Conservation (phyloP, 1,140 invertebrate species). For the Acromyrmex charruanus region DNA sequence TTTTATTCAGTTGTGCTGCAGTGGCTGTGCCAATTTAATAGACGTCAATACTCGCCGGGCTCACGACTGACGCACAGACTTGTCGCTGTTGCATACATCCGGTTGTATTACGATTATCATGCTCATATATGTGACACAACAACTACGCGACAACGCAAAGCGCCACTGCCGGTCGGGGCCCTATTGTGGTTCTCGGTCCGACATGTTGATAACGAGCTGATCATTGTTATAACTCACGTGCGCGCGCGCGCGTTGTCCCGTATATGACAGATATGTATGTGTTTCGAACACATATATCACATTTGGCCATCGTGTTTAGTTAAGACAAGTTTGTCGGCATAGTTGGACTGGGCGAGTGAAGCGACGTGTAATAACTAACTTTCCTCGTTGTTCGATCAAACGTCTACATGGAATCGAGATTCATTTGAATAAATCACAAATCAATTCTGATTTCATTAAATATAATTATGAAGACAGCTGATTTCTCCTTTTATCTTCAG, state of each 20-base stretch:
- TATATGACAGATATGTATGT: background rate
- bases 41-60: constrained; percentile 44
- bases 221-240: constrained; percentile 73
- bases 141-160: constrained; percentile 58
- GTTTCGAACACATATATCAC: background rate
- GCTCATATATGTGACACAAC: constrained; percentile 68
- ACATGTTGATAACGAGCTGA: constrained; percentile 74
- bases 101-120: constrained; percentile 77
- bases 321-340: constrained; percentile 56
- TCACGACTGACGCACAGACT: constrained; percentile 69
- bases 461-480: background rate
- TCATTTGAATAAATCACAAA: background rate
- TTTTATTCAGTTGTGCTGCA: too few species aligned
- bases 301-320: constrained; percentile 59
- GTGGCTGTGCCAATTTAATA: too few species aligned
- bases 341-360: background rate
- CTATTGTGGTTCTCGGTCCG: constrained; percentile 70
- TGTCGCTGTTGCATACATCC: constrained; percentile 75
- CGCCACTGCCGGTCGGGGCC: constrained; percentile 53
- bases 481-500: background rate
- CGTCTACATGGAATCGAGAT: background rate
- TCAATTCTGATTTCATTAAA: background rate
- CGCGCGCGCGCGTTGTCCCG: background rate
- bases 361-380: constrained; percentile 47
- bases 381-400: background rate